Evolutionary conservation across 2,113 vertebrate species (phyloP).

Genomic region (Lethenteron camtschaticum): DNA sequence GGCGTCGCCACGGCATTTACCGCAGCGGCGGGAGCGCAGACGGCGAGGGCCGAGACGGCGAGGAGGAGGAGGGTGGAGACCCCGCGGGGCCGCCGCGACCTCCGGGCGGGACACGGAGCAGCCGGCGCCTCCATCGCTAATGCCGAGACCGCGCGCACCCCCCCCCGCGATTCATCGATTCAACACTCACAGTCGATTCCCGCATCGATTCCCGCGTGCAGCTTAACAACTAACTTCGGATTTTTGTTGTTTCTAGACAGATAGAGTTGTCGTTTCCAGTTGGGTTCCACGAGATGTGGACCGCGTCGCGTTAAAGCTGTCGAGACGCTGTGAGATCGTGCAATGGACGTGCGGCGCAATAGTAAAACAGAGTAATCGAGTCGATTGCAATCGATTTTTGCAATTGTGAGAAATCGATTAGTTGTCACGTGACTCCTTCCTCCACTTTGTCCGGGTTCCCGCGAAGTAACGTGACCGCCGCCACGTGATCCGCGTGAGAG

Average conservation of each 20-base stretch:
- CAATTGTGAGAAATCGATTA: no score
- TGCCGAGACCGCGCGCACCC: neutral
- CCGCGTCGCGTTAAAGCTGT: neutral
- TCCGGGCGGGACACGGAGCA: neutral
- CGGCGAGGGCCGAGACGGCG: slow-evolving; percentile 11
- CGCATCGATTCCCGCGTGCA: slow-evolving; percentile 1
- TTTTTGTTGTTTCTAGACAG: no score
- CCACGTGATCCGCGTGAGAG: no score
- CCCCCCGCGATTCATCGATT: neutral
- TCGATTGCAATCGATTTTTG: no score
- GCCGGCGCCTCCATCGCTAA: neutral
- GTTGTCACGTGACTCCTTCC: no score
- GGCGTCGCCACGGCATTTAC: slow-evolving; percentile 12
- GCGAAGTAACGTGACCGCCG: no score
- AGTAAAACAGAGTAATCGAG: no score
- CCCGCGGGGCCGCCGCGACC: no score
- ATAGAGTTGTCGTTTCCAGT: neutral
- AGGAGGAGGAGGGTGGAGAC: neutral
- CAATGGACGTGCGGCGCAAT: neutral
- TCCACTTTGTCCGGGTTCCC: no score
- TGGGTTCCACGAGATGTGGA: neutral
- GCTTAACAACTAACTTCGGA: neutral
- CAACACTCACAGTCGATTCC: neutral
- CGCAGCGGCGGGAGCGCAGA: slow-evolving; percentile 13
- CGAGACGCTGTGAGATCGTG: neutral